Evolutionary conservation across 2,113 vertebrate genomes (phyloP).

Genomic region (Lates calcarifer): DNA sequence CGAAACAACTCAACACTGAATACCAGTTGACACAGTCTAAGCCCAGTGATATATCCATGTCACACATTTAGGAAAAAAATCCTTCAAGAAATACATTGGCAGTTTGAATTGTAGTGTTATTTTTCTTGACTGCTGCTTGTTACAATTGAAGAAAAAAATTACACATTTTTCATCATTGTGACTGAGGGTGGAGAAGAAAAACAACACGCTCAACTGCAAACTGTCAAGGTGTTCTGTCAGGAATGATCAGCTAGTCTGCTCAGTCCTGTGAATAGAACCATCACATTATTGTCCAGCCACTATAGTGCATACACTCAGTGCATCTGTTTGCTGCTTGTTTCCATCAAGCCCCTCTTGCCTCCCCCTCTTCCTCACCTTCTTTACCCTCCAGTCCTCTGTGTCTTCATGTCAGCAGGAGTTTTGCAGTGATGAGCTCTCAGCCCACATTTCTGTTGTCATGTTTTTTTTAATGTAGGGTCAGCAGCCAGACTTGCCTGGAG

Average conservation of each 20-base stretch:
- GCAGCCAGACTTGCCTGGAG: background rate
- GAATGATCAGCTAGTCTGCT: background rate
- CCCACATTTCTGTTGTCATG: background rate
- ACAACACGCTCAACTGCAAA: slow-evolving; percentile 25
- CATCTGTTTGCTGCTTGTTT: slow-evolving; percentile 48
- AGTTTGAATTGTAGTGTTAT: slow-evolving; percentile 7
- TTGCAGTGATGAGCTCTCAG: background rate
- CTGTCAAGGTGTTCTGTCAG: background rate
- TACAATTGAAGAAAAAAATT: background rate
- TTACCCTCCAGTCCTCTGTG: background rate
- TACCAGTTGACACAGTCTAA: background rate
- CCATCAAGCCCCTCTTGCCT: slow-evolving; percentile 13
- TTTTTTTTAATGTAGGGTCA: slow-evolving; percentile 15
- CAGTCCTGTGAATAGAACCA: slow-evolving; percentile 9
- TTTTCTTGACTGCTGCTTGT: slow-evolving; percentile 12
- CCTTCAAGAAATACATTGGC: slow-evolving; percentile 10
- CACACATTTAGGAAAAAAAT: background rate
- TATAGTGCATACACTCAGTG: slow-evolving; percentile 71
- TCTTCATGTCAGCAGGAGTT: slow-evolving; percentile 24
- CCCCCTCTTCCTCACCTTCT: background rate
- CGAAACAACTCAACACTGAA: slow-evolving; percentile 21
- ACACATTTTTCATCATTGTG: background rate
- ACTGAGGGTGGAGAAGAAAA: slow-evolving; percentile 21
- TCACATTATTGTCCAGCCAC: slow-evolving; percentile 58
- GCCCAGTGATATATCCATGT: slow-evolving; percentile 8